Evolutionary conservation across 53 echinoderm and acorn worm species (phyloP), one percentile per base, ranked within the genome.

Genomic region (Apostichopus leukothele): DNA sequence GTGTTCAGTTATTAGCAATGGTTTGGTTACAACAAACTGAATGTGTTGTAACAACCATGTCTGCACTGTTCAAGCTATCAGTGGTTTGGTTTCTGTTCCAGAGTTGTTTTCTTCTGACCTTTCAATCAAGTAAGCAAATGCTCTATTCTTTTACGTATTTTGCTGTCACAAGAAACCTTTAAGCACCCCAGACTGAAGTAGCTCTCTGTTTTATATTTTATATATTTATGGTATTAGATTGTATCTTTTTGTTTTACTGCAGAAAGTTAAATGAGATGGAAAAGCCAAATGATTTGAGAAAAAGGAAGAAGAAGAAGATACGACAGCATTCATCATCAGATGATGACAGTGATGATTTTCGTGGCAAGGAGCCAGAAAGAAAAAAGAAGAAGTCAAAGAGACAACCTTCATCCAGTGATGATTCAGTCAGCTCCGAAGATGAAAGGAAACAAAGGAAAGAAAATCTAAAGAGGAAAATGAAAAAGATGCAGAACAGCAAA

Each of bases 211-310:
- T 39, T 39, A 39, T 39, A 39, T 39, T 39, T 3, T 39, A 39
- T 39, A 39, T 39, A 39, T 27, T 27, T 1, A 27, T 27, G 27
- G 27, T 27, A 27, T 27, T 27, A 27, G 27, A 27, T 27, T 27
- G 1, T 27, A 27, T 74, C 1, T 76, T 25, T 89, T 88, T 21
- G 1, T 60, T 20, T 23, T 90, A 79, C 76, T 60, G 19, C 75
- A 96, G 97, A 78, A 96, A 96, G 86, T 90, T 96, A 20, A 92
- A 96, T 3, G 93, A 92, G 88, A 90, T 96, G 91, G 93, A 96
- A 54, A 93, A 93, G 61, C 93, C 88, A 73, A 76, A 90, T 71
- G 90, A 89, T 60, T 75, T 86, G 50, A 76, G 87, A 13, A 96
- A 93, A 84, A 94, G 88, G 63, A 90, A 74, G 4, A 86, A 91